Conservation (phyloP, 1,140 invertebrate genomes). For the Panulirus ornatus region DNA sequence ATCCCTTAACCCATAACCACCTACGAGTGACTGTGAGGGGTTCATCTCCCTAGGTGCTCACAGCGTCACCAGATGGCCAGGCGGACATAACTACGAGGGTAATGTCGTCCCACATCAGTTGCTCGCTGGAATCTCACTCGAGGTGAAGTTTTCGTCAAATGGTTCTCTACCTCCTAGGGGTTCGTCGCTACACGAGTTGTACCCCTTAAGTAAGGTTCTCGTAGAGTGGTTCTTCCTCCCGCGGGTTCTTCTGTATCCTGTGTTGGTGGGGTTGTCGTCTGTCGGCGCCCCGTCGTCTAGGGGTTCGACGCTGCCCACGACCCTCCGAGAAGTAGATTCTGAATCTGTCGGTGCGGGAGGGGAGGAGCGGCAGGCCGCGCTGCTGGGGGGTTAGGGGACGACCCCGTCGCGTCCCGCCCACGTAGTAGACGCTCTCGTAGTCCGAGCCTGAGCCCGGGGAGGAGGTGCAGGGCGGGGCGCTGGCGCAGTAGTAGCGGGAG, state of each 20-base stretch:
- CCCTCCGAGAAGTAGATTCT: constrained; percentile 64
- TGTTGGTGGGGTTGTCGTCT: constrained; percentile 35
- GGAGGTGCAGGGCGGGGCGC: constrained; percentile 30
- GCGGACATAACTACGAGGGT: background rate
- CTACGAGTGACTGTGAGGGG: background rate
- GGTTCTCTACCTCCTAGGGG: no score
- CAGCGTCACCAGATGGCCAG: background rate
- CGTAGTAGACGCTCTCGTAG: constrained; percentile 68
- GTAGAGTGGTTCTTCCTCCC: constrained; percentile 58
- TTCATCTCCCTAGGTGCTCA: background rate
- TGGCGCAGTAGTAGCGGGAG: constrained; percentile 61
- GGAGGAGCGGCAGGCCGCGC: constrained; percentile 54
- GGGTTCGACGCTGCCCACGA: constrained; percentile 27
- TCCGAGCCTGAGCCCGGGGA: constrained; percentile 38
- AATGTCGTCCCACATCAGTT: background rate
- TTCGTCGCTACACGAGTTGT: background rate
- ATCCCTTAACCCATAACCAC: background rate
- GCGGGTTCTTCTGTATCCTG: constrained; percentile 45
- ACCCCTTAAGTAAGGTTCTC: constrained; percentile 61
- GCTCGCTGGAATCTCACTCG: no score
- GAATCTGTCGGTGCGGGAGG: constrained; percentile 65
- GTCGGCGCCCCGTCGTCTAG: constrained; percentile 3
- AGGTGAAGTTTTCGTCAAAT: background rate
- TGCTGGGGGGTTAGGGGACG: constrained; percentile 56
- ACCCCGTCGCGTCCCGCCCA: constrained; percentile 48